Percentiles rank a stretch among this genome's conserved stretches.
phyloP scores from a whole-genome alignment of 2,113 vertebrate species.

The Galbula dea region DNA sequence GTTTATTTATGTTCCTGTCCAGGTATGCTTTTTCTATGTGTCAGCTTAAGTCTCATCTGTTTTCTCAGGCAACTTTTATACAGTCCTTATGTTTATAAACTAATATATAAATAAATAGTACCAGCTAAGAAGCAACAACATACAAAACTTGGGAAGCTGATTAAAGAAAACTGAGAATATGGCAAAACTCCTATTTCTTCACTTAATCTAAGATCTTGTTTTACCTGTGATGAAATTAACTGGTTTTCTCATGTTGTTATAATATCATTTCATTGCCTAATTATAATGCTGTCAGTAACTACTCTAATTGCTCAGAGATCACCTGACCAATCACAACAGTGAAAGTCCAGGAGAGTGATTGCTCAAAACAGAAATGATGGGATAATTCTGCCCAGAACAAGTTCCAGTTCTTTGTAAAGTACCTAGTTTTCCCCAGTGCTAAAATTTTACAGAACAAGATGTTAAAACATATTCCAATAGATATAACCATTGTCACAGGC shows the following conservation, averaged over 20 bases:
- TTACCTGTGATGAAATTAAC: accelerated
- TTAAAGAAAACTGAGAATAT: background rate
- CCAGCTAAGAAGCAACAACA: background rate
- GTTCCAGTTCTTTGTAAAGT: background rate
- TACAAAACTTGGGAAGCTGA: background rate
- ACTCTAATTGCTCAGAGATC: background rate
- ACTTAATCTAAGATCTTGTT: background rate
- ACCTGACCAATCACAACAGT: background rate
- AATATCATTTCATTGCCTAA: background rate
- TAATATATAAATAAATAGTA: background rate
- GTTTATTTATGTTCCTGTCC: background rate
- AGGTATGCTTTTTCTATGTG: background rate
- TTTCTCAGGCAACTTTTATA: background rate
- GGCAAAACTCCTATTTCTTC: background rate
- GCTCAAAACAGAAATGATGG: background rate
- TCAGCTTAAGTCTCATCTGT: background rate
- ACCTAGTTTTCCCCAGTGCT: background rate
- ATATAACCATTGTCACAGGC: background rate
- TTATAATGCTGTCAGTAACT: background rate
- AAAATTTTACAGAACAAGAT: background rate
- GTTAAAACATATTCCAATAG: background rate
- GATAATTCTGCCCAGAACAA: background rate
- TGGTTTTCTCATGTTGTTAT: background rate
- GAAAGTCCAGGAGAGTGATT: background rate
- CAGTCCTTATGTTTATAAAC: background rate